Conservation (phyloP, 2,113 vertebrate species). For the Saiga tatarica region DNA sequence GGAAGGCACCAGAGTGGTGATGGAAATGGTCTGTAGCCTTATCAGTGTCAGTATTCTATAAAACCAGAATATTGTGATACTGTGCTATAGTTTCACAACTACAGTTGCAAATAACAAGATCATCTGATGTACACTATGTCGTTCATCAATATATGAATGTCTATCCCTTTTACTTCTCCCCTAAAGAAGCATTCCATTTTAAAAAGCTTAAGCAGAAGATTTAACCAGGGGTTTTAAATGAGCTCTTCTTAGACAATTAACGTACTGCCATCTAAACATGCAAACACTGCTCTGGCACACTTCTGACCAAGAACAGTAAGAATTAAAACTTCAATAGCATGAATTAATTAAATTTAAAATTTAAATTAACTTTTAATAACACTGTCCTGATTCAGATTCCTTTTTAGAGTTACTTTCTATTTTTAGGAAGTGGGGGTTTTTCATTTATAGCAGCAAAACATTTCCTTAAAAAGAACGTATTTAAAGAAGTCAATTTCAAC, state of each 20-base stretch:
- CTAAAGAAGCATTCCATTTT: background rate
- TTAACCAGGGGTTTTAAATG: background rate
- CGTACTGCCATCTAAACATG: background rate
- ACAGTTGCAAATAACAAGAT: background rate
- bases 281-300: background rate
- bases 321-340: slow-evolving; percentile 19
- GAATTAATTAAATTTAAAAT: slow-evolving; percentile 32
- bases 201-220: background rate
- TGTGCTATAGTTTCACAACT: background rate
- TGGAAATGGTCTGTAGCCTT: background rate
- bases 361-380: slow-evolving; percentile 34
- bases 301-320: background rate
- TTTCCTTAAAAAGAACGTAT: background rate
- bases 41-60: background rate
- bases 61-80: background rate
- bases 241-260: slow-evolving; percentile 8
- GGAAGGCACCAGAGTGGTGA: background rate
- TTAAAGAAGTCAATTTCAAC: slow-evolving; percentile 1
- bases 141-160: background rate
- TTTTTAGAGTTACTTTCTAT: slow-evolving; percentile 25
- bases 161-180: background rate
- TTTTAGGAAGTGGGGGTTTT: slow-evolving; percentile 15
- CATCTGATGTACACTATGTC: background rate
- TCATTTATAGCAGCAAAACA: slow-evolving; percentile 24
- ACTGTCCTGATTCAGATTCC: slow-evolving; percentile 15